Conservation (phyloP, 1,140 invertebrate species). For the Listronotus oregonensis region DNA sequence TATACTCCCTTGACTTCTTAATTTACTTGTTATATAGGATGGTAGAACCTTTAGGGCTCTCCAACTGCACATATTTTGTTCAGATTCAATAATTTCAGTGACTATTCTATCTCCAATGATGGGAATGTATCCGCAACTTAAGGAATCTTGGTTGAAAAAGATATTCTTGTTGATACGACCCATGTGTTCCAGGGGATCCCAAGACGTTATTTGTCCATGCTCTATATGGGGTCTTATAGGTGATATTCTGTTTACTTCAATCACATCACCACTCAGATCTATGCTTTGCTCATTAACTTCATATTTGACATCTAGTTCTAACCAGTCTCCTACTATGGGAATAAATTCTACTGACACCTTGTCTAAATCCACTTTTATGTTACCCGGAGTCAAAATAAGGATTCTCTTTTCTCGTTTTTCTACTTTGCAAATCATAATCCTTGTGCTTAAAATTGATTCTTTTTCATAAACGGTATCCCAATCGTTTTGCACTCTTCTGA, state of each 20-base stretch:
- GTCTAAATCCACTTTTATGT: slow-evolving; percentile 50
- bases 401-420: slow-evolving; percentile 39
- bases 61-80: slow-evolving; percentile 65
- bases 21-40: slow-evolving; percentile 40
- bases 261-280: slow-evolving; percentile 60
- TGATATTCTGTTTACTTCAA: slow-evolving; percentile 62
- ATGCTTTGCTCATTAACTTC: slow-evolving; percentile 60
- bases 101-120: slow-evolving; percentile 63
- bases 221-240: slow-evolving; percentile 61
- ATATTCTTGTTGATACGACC: slow-evolving; percentile 62
- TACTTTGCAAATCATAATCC: slow-evolving; percentile 48
- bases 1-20: slow-evolving; percentile 26
- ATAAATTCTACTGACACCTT: slow-evolving; percentile 56
- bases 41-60: slow-evolving; percentile 63
- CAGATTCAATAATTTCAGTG: slow-evolving; percentile 70
- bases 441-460: slow-evolving; percentile 40
- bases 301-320: slow-evolving; percentile 63
- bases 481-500: slow-evolving; percentile 28
- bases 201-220: slow-evolving; percentile 61
- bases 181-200: slow-evolving; percentile 53
- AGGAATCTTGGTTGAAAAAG: slow-evolving; percentile 61
- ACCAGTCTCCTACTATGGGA: slow-evolving; percentile 67
- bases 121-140: slow-evolving; percentile 61
- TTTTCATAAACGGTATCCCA: slow-evolving; percentile 41
- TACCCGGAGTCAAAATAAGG: slow-evolving; percentile 39